Conservation (phyloP, 2,113 vertebrate genomes). For the Passerina amoena region DNA sequence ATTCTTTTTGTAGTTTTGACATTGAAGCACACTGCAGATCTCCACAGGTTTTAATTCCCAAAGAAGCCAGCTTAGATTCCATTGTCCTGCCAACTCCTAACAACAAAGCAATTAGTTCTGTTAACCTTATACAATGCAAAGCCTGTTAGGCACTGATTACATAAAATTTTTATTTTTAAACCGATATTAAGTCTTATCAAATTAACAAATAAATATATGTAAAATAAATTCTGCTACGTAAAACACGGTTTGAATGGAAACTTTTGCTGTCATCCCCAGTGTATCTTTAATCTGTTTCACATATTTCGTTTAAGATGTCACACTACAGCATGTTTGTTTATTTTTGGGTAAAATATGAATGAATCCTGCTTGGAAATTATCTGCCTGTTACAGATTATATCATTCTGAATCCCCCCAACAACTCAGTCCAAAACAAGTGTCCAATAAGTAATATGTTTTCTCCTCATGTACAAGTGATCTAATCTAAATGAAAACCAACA, state of each 20-base stretch:
- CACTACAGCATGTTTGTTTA: background rate
- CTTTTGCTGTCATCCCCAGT: background rate
- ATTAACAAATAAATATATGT: background rate
- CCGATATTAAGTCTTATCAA: background rate
- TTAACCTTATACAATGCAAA: background rate
- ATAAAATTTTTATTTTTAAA: background rate
- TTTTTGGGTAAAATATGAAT: background rate
- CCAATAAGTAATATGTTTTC: background rate
- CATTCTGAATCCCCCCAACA: background rate
- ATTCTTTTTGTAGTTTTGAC: conserved; percentile 91
- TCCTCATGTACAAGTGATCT: background rate
- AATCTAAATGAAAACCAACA: background rate
- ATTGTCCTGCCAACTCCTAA: conserved; percentile 92
- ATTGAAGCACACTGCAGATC: conserved; percentile 92
- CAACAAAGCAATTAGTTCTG: conserved; percentile 6
- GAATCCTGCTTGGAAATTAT: background rate
- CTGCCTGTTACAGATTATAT: background rate
- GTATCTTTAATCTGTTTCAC: background rate
- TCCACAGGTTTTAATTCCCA: conserved; percentile 91
- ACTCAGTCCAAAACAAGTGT: background rate
- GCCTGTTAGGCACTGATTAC: background rate
- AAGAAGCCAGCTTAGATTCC: conserved; percentile 85
- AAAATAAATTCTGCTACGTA: background rate
- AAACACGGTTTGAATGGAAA: background rate
- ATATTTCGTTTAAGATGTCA: background rate